Evolutionary conservation across 2,888 invertebrate genomes (phyloP).

Genomic region (Acronicta alni): DNA sequence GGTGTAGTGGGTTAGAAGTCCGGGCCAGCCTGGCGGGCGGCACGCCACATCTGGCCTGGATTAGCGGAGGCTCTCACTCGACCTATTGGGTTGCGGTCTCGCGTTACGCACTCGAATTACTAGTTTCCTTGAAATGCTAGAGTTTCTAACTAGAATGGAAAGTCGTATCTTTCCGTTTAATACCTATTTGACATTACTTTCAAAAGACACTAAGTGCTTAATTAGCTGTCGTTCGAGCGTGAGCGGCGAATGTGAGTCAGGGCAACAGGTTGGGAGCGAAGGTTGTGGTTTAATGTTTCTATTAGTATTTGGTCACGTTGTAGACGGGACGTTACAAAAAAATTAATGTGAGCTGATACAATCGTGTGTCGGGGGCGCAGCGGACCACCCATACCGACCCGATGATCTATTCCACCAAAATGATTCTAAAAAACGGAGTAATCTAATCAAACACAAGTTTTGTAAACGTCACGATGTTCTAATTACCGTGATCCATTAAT

Average conservation of each 20-base stretch:
- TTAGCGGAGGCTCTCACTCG: constrained; percentile 69
- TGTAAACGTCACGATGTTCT: constrained; percentile 67
- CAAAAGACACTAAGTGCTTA: constrained; percentile 58
- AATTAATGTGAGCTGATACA: constrained; percentile 73
- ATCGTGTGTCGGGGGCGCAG: constrained; percentile 66
- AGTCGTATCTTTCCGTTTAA: constrained; percentile 48
- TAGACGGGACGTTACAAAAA: constrained; percentile 67
- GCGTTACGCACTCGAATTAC: constrained; percentile 73
- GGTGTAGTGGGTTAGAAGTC: constrained; percentile 87
- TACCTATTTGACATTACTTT: constrained; percentile 65
- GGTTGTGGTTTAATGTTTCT: constrained; percentile 61
- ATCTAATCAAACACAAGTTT: constrained; percentile 66
- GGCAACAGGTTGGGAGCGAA: constrained; percentile 18
- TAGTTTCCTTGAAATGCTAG: constrained; percentile 70
- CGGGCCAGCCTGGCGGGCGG: constrained; percentile 68
- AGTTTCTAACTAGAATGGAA: constrained; percentile 70
- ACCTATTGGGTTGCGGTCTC: constrained; percentile 78
- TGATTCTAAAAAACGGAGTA: constrained; percentile 60
- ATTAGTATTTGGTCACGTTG: constrained; percentile 69
- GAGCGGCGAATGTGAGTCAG: constrained; percentile 20
- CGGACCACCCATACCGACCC: constrained; percentile 74
- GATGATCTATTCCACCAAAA: constrained; percentile 68
- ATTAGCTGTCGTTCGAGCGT: constrained; percentile 43
- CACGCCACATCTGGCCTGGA: constrained; percentile 77
- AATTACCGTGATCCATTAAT: constrained; percentile 62